Evolutionary conservation across 2,888 invertebrate genomes (phyloP).

Genomic region (Spilosoma lubricipeda): DNA sequence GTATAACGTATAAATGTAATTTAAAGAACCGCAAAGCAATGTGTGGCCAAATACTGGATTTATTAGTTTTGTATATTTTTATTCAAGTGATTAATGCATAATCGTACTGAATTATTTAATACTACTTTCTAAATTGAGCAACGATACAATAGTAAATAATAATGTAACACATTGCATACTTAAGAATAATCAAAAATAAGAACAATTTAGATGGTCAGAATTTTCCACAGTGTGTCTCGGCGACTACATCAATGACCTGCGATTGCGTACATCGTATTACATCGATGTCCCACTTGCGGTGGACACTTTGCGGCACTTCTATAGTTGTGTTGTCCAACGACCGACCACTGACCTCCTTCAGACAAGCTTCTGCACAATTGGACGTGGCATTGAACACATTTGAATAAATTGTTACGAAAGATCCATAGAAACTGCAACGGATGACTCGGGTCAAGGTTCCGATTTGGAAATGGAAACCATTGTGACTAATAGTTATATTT

Average conservation of each 20-base stretch:
- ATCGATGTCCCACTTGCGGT: conserved; percentile 67
- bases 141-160: no score
- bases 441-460: conserved; percentile 69
- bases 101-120: not conserved
- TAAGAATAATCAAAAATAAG: no score
- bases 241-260: conserved; percentile 54
- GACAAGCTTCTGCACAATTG: conserved; percentile 44
- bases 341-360: conserved; percentile 68
- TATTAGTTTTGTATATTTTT: not conserved
- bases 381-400: conserved; percentile 72
- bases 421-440: conserved; percentile 60
- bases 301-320: conserved; percentile 52
- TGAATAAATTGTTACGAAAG: conserved; percentile 64
- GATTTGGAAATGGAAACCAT: conserved; percentile 32
- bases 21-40: not conserved
- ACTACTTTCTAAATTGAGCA: no score
- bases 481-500: not conserved
- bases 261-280: conserved; percentile 69
- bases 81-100: not conserved
- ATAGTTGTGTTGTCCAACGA: conserved; percentile 34
- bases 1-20: no score
- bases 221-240: conserved; percentile 44
- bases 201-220: conserved; percentile 24
- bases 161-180: no score
- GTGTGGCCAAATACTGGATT: not conserved